These are phyloP conservation scores for Callithrix jacchus DNA, from an alignment of 2,113 vertebrate species.

Conservation along the genomic window DNA sequence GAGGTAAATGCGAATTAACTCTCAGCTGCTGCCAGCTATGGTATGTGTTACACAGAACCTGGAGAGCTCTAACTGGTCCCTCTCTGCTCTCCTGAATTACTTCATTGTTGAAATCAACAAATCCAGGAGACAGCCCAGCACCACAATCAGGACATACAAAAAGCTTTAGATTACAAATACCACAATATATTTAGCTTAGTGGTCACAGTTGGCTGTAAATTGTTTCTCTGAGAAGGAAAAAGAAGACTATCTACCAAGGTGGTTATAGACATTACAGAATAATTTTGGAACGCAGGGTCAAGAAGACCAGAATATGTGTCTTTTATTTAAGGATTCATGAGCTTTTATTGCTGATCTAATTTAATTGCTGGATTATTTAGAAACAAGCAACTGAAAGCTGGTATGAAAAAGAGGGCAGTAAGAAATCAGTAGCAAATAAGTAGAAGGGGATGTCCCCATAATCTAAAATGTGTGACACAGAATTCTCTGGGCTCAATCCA, in stretches of 20 bases:
- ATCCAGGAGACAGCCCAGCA: not conserved
- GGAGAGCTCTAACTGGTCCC: not conserved
- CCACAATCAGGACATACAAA: not conserved
- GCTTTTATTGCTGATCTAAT: not conserved
- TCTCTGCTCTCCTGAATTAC: conserved; percentile 10
- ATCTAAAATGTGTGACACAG: not conserved
- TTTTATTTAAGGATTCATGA: not conserved
- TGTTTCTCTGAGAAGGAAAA: conserved; percentile 24
- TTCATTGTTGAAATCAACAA: conserved; percentile 40
- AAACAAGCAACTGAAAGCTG: not conserved
- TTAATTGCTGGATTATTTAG: not conserved
- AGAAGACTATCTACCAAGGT: not conserved
- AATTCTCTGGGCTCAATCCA: not conserved
- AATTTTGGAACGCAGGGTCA: conserved; percentile 14
- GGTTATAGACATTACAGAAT: conserved; percentile 17
- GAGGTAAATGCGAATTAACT: not conserved
- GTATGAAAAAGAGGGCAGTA: not conserved
- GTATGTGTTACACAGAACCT: not conserved
- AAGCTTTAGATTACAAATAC: not conserved
- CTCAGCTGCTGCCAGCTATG: not conserved
- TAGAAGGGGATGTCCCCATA: not conserved
- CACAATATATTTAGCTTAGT: not conserved
- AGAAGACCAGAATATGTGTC: not conserved
- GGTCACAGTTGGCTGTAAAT: not conserved
- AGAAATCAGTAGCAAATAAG: not conserved